phyloP scores from a whole-genome alignment of 2,113 vertebrate species.

The Chaetodon trifascialis region DNA sequence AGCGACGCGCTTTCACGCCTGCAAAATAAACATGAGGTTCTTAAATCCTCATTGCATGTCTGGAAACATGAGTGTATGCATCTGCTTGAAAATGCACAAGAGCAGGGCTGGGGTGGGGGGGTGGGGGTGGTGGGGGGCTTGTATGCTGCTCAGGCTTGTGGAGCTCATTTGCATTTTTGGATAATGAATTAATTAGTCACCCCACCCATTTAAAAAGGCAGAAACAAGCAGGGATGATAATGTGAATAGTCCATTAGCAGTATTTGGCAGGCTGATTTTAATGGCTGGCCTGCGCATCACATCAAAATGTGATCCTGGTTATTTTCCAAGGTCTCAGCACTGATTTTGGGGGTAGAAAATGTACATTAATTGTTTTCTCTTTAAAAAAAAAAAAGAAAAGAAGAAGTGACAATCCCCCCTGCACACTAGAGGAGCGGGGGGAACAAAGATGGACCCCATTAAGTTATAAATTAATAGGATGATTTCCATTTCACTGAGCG shows the following conservation, averaged over 20 bases:
- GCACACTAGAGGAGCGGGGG: background rate
- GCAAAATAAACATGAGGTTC: conserved; percentile 2
- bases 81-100: conserved; percentile 40
- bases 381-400: conserved; percentile 17
- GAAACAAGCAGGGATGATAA: conserved; percentile 66
- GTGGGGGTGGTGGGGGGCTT: too few species aligned
- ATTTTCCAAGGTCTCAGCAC: conserved; percentile 16
- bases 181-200: conserved; percentile 85
- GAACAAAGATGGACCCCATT: conserved; percentile 54
- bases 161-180: conserved; percentile 83
- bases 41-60: conserved; percentile 22
- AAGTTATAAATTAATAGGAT: conserved; percentile 70
- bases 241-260: conserved; percentile 71
- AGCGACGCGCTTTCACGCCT: background rate
- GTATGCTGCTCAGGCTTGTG: conserved; percentile 58
- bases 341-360: conserved; percentile 9
- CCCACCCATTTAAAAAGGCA: conserved; percentile 76
- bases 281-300: conserved; percentile 22
- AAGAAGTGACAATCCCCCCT: background rate
- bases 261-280: conserved; percentile 52
- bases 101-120: too few species aligned
- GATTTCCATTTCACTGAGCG: conserved; percentile 59
- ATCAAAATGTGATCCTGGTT: conserved; percentile 40
- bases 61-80: conserved; percentile 31
- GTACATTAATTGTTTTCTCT: conserved; percentile 7